Conservation (phyloP, 2,113 vertebrate species). For the Takifugu bimaculatus region DNA sequence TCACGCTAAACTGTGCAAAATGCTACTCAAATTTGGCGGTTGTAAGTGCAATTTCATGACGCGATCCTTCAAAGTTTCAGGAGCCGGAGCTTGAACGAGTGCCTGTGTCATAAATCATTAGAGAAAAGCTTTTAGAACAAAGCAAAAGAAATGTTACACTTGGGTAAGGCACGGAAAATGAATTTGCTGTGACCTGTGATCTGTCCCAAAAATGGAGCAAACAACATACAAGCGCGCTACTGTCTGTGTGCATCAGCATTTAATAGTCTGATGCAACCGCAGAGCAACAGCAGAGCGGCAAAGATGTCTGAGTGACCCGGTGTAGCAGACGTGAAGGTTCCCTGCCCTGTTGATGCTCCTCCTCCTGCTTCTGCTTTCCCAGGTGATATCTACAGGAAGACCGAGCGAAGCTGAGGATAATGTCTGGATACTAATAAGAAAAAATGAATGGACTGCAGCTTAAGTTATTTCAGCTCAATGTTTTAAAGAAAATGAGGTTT, state of each 20-base stretch:
- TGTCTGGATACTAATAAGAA: no score
- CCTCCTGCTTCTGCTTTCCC: background rate
- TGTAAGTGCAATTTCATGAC: background rate
- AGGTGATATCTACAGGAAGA: background rate
- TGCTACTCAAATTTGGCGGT: background rate
- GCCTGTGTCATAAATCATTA: no score
- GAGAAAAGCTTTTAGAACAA: no score
- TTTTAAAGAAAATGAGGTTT: no score
- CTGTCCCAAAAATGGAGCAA: background rate
- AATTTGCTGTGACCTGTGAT: no score
- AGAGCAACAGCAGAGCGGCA: constrained; percentile 32
- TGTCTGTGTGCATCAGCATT: constrained; percentile 17
- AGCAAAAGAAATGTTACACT: no score
- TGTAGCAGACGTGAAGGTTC: background rate
- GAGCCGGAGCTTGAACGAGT: no score
- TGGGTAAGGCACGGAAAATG: no score
- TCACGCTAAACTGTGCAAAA: constrained; percentile 7
- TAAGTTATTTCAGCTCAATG: no score
- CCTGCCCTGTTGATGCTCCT: background rate
- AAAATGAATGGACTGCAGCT: no score
- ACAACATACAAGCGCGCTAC: constrained; percentile 8
- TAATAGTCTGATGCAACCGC: constrained; percentile 53
- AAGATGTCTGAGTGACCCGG: constrained; percentile 4
- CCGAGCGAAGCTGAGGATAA: no score
- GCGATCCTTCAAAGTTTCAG: background rate